These are phyloP conservation scores for Eubasilissa splendida DNA, from an alignment of 2,888 invertebrate species.

Conservation along the genomic window DNA sequence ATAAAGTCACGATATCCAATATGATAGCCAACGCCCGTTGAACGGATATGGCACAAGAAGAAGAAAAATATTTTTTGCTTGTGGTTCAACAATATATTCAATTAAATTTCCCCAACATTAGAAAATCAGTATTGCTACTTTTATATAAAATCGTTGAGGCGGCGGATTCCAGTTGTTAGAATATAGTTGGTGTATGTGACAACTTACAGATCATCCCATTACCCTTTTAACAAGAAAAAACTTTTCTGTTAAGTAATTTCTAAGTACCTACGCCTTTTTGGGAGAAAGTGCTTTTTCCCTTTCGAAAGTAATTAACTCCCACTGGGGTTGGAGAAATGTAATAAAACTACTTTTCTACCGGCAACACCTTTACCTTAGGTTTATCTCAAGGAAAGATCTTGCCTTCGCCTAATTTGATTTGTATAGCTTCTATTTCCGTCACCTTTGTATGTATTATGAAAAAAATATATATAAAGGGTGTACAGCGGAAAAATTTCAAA, in stretches of 20 bases:
- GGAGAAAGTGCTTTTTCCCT: constrained; percentile 25
- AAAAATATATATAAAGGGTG: too few relatives aligned
- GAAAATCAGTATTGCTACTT: too few relatives aligned
- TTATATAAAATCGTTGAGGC: too few relatives aligned
- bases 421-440: constrained; percentile 11
- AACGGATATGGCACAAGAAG: too few relatives aligned
- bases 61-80: too few relatives aligned
- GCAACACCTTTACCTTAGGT: constrained; percentile 29
- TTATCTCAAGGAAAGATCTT: constrained; percentile 27
- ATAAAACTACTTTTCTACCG: constrained; percentile 4
- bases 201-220: constrained; percentile 10
- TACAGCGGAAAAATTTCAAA: too few relatives aligned
- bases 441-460: too few relatives aligned
- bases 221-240: constrained; percentile 12
- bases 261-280: not conserved
- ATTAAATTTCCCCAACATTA: too few relatives aligned
- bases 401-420: constrained; percentile 2
- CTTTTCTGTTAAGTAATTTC: constrained; percentile 20
- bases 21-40: too few relatives aligned
- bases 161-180: too few relatives aligned
- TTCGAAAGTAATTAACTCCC: constrained; percentile 32
- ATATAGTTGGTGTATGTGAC: not conserved
- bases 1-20: too few relatives aligned
- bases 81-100: too few relatives aligned
- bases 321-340: constrained; percentile 8